Conservation (phyloP, 1,140 invertebrate genomes). For the Druon quercuslanigerum region DNA sequence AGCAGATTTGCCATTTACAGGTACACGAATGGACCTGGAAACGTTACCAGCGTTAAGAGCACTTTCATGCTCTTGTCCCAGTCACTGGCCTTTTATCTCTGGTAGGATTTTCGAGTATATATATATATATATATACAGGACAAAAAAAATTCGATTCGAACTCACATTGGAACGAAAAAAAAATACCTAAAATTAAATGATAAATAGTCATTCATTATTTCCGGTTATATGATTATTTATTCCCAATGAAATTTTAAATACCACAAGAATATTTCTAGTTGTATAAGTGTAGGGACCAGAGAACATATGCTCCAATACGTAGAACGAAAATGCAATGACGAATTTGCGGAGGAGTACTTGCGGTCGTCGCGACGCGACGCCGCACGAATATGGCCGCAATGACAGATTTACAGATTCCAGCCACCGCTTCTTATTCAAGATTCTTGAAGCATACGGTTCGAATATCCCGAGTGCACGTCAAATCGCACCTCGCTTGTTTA, state of each 20-base stretch:
- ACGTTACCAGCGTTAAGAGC: too few species aligned
- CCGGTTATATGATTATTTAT: not conserved
- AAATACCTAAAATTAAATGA: too few species aligned
- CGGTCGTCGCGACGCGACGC: conserved; percentile 39
- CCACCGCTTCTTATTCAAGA: conserved; percentile 61
- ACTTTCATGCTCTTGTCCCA: too few species aligned
- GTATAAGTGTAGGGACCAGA: conserved; percentile 43
- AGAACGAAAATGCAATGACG: not conserved
- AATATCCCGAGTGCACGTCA: conserved; percentile 61
- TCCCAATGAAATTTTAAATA: not conserved
- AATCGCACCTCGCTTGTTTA: conserved; percentile 72
- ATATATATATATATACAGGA: too few species aligned
- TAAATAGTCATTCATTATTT: too few species aligned
- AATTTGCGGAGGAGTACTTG: conserved; percentile 35
- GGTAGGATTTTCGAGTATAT: too few species aligned
- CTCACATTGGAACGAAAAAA: too few species aligned
- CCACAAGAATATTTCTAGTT: not conserved
- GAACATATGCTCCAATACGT: conserved; percentile 47
- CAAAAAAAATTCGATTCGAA: too few species aligned
- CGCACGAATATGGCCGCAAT: conserved; percentile 63
- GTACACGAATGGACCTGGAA: too few species aligned
- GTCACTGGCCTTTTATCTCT: too few species aligned
- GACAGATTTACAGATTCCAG: conserved; percentile 76
- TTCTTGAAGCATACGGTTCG: conserved; percentile 57
- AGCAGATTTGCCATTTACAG: too few species aligned